Base-by-base conservation (phyloP, 1,140 invertebrate species). In the Sitophilus oryzae region DNA sequence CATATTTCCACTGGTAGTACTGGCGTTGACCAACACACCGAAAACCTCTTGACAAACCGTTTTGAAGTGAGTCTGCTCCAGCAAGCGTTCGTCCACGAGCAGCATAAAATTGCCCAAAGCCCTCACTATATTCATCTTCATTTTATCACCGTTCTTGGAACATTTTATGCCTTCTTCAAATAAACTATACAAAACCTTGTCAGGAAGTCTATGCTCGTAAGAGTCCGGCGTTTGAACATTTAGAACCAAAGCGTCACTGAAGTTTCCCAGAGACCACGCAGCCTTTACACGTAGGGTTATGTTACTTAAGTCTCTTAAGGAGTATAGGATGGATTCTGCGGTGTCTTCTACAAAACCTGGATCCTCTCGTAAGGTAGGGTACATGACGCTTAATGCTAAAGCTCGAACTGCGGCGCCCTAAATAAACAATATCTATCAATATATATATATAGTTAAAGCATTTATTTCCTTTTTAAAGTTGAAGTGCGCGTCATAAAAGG, bases 191-290 rank as follows among this genome's bases (percentile, higher is more conserved):
- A 91, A 71, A 0, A 91, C 73, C 55, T 79, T 70, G 58, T 85
- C 78, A 20, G 84, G 80, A 14, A 47, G 10, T 48, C 90, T 76
- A 46, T 80, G 76, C 56, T 88, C 84, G 1, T 46, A 9, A 38
- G 48, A 18, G 3, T 51, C 53, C 15, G 40, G 15, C 14, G 45
- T 46, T 48, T 48, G 59, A 77, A 73, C 78, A 67, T 82, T 80
- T 38, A 78, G 73, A 6, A 87, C 77, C 0, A 93, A 69, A 9
- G 85, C 84, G 70, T 92, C 88, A 62, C 83, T 88, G 5, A 93
- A 75, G 69, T 91, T 93, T 0, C 83, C 90, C 23, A 94, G 73
- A 0, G 89, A 80, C 90, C 90, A 94, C 3, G 86, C 81, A 1
- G 86, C 84, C 73, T 92, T 93, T 0, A 85, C 77, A 9, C 84